Evolutionary conservation across 1,140 invertebrate genomes (phyloP), one percentile per base, ranked within the genome.

Genomic region (Calosoma granatense): DNA sequence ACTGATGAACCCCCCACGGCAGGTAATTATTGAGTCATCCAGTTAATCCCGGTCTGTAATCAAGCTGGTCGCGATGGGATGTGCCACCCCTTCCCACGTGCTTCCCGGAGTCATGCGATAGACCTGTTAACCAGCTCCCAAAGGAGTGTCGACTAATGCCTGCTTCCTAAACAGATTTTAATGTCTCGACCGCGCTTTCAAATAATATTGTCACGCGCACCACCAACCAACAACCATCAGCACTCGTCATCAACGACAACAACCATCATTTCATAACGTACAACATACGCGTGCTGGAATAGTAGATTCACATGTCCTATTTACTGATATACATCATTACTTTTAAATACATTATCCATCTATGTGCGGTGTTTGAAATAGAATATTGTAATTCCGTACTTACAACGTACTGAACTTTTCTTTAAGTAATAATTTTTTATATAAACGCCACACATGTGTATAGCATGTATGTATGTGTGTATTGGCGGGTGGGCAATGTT

Each of bases 141-240:
- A 56, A 60, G 63, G 64, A 67, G 22, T 52, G 56, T 53, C 55
- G 55, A 39, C 60, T 61, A 63, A 63, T 65, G 58, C 58, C 51
- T 59, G 58, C 59, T 63, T 63, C 60, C 66, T 67, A 69, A 69
- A 67, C 67, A 69, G 67, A 69, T 69, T 69, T 69, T 69, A 69
- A 69, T 69, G 61, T 60, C 26, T 30, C 26, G 26, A 14, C 26
- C 41, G 41, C 17, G 9, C 41, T 9, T 36, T 47, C 6, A 9
- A 47, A 47, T 14, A 30, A 30, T 30, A 14, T 30, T 14, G 14
- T 30, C 26, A 30, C 26, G 14, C 26, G 26, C 26, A 6, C 26
- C 14, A 6, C 26, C 14, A 30, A 6, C 14, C 4, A 30, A 30
- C 26, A 30, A 30, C 26, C 4, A 6, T 6, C 26, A 30, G 6